Conservation (phyloP, 2,113 vertebrate species). For the Amphilophus citrinellus region DNA sequence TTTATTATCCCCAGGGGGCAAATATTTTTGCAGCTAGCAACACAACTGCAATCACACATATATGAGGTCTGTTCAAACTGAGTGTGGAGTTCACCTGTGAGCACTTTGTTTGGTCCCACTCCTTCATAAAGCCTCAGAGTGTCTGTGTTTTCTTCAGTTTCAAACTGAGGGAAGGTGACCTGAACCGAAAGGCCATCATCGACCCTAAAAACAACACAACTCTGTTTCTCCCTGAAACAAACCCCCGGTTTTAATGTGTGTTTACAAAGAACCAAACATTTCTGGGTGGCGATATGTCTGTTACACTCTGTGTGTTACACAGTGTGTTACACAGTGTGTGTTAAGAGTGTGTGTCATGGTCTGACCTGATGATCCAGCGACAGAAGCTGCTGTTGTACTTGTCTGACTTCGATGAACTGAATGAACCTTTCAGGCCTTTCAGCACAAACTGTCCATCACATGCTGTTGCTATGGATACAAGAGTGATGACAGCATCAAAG, state of each 20-base stretch:
- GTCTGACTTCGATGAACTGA: slow-evolving; percentile 65
- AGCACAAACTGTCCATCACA: slow-evolving; percentile 81
- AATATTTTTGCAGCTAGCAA: too few species aligned
- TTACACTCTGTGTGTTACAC: rapidly evolving
- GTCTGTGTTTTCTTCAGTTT: slow-evolving; percentile 57
- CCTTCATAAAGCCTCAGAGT: slow-evolving; percentile 74
- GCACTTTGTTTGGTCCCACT: slow-evolving; percentile 48
- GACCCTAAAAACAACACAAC: slow-evolving; percentile 53
- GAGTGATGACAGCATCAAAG: background rate
- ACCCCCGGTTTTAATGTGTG: background rate
- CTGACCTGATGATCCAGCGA: slow-evolving; percentile 80
- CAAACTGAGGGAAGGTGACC: slow-evolving; percentile 67
- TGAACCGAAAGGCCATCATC: slow-evolving; percentile 62
- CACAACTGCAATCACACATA: too few species aligned
- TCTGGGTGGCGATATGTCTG: rapidly evolving
- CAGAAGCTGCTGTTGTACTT: slow-evolving; percentile 64
- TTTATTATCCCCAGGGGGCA: too few species aligned
- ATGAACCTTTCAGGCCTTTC: slow-evolving; percentile 59
- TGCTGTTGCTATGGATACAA: slow-evolving; percentile 67
- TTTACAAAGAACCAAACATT: background rate
- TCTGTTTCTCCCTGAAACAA: background rate
- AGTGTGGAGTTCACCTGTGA: slow-evolving; percentile 57
- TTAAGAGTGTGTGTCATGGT: background rate
- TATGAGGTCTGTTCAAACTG: background rate
- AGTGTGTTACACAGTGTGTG: rapidly evolving